Evolutionary conservation across 37 sponge, comb jelly and placozoan species (phyloP).

Genomic region (Petrosia ficiformis): DNA sequence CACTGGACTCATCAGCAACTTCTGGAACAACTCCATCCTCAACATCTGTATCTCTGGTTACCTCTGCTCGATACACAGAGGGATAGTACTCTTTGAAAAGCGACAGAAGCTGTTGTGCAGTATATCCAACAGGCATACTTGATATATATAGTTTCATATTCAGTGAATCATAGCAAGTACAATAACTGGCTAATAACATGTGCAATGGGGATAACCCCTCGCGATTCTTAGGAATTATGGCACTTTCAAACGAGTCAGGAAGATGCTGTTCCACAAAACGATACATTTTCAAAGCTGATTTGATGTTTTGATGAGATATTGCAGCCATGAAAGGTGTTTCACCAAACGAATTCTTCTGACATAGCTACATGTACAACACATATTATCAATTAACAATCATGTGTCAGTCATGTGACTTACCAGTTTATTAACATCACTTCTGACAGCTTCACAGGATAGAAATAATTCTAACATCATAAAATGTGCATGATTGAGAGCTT

Average conservation of each 20-base stretch:
- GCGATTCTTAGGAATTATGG: constrained; percentile 9
- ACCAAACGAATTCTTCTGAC: constrained; percentile 45
- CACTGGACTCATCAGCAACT: background rate
- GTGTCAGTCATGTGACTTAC: constrained; percentile 5
- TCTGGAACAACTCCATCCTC: constrained; percentile 5
- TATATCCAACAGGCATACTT: constrained; percentile 41
- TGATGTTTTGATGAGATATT: constrained; percentile 53
- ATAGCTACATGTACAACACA: constrained; percentile 33
- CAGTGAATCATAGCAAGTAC: constrained; percentile 21
- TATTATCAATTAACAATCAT: background rate
- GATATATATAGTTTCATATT: constrained; percentile 25
- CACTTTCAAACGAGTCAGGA: background rate
- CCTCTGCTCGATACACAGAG: constrained; percentile 61
- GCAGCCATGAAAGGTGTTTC: constrained; percentile 66
- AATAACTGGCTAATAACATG: constrained; percentile 32
- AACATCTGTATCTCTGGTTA: constrained; percentile 7
- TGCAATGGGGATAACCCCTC: constrained; percentile 48
- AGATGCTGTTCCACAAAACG: constrained; percentile 29
- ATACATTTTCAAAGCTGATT: constrained; percentile 58
- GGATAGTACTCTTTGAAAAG: constrained; percentile 64
- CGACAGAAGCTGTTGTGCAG: constrained; percentile 67
- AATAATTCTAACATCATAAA: constrained; percentile 32
- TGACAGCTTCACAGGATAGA: constrained; percentile 18
- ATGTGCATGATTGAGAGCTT: background rate
- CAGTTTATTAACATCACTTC: constrained; percentile 19